Base-by-base conservation (phyloP, 2,797 vertebrate species). In the Rousettus madagascariensis region DNA sequence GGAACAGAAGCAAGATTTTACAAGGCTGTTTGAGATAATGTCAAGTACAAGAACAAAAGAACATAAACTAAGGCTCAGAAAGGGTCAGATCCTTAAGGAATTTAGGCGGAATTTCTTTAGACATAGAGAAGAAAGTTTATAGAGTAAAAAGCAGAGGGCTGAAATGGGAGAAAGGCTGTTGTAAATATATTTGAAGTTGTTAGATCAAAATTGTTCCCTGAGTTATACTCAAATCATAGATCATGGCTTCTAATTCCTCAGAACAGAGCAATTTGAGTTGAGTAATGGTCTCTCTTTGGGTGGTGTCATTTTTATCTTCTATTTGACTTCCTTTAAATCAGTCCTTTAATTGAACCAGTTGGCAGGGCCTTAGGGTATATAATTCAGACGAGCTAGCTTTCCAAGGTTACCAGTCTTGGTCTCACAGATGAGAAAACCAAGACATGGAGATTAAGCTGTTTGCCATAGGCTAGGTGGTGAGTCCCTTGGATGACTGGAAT, bases 61-160 rank as follows among this genome's bases (percentile, higher is more conserved):
- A 95, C 97, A 98, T 98, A 98, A 98, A 98, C 98, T 97, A 98
- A 98, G 96, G 94, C 97, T 98, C 97, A 96, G 97, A 93, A 98
- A 98, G 98, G 98, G 98, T 98, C 98, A 98, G 97, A 97, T 88
- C 98, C 98, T 98, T 72, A 94, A 98, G 98, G 98, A 98, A 98
- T 98, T 98, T 97, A 98, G 88, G 94, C 95, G 97, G 98, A 98
- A 98, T 98, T 98, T 98, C 97, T 98, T 98, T 95, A 98, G 97
- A 97, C 96, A 94, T 94, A 71, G 93, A 98, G 94, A 96, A 98
- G 96, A 95, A 96, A 97, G 96, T 97, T 98, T 96, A 98, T 92
- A 98, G 97, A 98, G 95, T 87, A 95, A 97, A 98, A 98, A 96
- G 94, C 94, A 98, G 97, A 98, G 96, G 95, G 95, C 90, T 98